Conservation (phyloP, 2,888 invertebrate species). For the Coenonympha glycerion region DNA sequence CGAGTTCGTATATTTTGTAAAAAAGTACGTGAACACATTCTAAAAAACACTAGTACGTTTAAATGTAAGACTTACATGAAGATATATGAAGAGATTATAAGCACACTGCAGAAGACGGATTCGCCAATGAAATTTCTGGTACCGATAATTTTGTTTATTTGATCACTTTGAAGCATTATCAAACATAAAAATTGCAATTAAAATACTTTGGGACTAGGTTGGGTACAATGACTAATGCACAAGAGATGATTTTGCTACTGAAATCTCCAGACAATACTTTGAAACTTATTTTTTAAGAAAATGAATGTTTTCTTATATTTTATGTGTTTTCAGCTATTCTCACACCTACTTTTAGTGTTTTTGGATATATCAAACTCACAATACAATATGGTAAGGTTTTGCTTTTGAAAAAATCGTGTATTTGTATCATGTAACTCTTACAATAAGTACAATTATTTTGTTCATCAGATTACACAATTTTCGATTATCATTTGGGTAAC, state of each 20-base stretch:
- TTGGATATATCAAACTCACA: neutral
- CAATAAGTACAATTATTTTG: neutral
- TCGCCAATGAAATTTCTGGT: conserved; percentile 3
- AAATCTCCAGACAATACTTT: no score
- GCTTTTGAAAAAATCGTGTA: neutral
- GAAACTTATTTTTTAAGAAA: no score
- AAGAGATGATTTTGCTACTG: no score
- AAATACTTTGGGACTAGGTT: no score
- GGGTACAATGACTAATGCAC: no score
- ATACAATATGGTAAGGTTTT: neutral
- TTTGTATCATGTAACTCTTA: neutral
- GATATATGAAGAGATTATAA: neutral
- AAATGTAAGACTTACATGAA: neutral
- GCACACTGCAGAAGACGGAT: conserved; percentile 2
- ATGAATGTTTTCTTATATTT: no score
- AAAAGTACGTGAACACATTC: neutral
- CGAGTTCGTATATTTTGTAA: neutral
- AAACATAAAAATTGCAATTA: no score
- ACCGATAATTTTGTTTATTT: neutral
- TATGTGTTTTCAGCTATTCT: neutral
- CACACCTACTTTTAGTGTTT: neutral
- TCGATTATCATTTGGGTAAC: neutral
- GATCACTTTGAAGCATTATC: neutral
- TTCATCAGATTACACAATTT: neutral
- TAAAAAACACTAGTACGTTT: neutral